Evolutionary conservation across 2,113 vertebrate species (phyloP), one percentile per base, ranked within the genome.

Genomic region (Trogon melanurus): DNA sequence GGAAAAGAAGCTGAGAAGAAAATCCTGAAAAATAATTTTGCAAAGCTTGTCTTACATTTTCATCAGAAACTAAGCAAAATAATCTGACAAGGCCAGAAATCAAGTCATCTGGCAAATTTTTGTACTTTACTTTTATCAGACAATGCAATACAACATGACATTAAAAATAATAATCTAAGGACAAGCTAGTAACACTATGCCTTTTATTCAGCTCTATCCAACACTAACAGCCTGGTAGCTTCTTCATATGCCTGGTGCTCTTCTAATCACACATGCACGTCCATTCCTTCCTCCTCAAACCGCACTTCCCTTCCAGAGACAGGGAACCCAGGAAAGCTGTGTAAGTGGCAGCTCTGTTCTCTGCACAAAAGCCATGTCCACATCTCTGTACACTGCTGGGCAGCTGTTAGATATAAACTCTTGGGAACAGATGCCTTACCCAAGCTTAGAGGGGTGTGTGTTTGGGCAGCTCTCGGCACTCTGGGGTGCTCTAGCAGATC

Each of bases 11-110:
- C 78, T 50, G 86, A 84, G 97, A 96, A 96, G 89, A 95, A 97
- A 98, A 98, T 93, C 95, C 95, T 95, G 51, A 48, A 89, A 94
- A 97, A 97, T 85, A 91, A 80, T 97, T 97, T 98, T 97, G 84
- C 93, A 96, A 93, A 93, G 62, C 88, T 97, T 97, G 97, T 97
- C 94, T 96, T 96, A 92, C 5, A 3, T 97, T 98, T 97, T 93
- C 91, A 95, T 96, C 95, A 91, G 91, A 97, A 97, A 95, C 83
- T 78, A 90, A 96, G 94, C 76, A 94, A 97, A 97, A 96, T 97
- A 96, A 97, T 97, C 92, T 96, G 96, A 97, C 95, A 97, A 96
- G 91, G 89, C 91, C 25, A 41, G 85, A 97, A 97, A 97, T 97
- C 91, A 96, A 96, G 96, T 97, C 69, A 95, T 93, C 94, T 96